Evolutionary conservation across 1,140 invertebrate species (phyloP), one percentile per base, ranked within the genome.

Genomic region (Rhagoletis zephyria): DNA sequence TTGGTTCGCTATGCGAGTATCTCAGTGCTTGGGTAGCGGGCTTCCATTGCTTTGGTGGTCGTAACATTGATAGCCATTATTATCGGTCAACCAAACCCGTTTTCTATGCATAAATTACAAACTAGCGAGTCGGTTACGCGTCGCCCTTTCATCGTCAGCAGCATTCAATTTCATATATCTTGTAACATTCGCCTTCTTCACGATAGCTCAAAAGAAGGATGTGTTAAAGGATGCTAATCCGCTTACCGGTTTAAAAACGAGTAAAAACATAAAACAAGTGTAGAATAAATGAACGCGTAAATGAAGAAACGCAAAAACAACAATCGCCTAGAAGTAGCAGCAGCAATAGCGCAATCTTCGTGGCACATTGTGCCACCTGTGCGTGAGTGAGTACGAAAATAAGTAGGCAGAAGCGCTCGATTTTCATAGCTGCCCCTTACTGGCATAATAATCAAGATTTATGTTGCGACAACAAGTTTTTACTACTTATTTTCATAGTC

Each of bases 361-460:
- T 4, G 4, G 16, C 40, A 70, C 7, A n/a, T n/a, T 30, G 74
- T 56, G 48, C 16, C n/a, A 63, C n/a, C 61, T 63, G 74, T 74
- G n/a, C 56, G 4, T 77, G n/a, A n/a, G 48, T 56, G n/a, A 56
- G 48, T 56, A 48, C 10, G 0, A 4, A n/a, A 30, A 30, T 0
- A 30, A 30, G 30, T 30, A 40, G 74, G 74, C 19, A 56, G 45
- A 81, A n/a, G 16, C 0, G 48, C 48, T 56, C n/a, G 48, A 56
- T 56, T 59, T 12, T 9, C 48, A 10, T 19, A 16, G 74, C 48
- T 9, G 48, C 14, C 48, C 48, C 19, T 81, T 81, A 16, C 14
- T 81, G 74, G 74, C 74, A 81, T 81, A 81, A 81, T 45, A 81
- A 81, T 81, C 74, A 81, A 56, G 74, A 81, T 81, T 81, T 81